Conservation (phyloP, 2,888 invertebrate species). For the Lasioglossum leucozonium region DNA sequence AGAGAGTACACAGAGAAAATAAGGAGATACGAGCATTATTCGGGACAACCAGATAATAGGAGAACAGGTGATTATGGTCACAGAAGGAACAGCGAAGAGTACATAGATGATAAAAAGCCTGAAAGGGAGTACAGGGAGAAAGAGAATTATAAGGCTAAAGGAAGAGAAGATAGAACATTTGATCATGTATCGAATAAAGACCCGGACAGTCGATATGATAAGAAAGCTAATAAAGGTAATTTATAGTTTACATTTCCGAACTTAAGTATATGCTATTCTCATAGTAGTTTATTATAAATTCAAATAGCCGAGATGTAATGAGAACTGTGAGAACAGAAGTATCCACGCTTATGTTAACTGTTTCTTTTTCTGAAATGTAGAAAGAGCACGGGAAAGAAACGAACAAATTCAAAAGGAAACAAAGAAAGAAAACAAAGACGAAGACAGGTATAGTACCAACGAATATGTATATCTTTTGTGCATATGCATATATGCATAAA, state of each 20-base stretch:
- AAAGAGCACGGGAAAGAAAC: slow-evolving; percentile 79
- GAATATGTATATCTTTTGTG: slow-evolving; percentile 29
- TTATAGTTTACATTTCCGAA: slow-evolving; percentile 19
- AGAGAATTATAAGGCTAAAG: slow-evolving; percentile 52
- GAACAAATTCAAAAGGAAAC: slow-evolving; percentile 81
- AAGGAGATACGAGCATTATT: slow-evolving; percentile 66
- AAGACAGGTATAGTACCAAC: slow-evolving; percentile 79
- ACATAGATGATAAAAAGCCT: slow-evolving; percentile 37
- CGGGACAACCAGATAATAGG: slow-evolving; percentile 16
- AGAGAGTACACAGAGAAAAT: slow-evolving; percentile 80
- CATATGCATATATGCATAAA: slow-evolving; percentile 6
- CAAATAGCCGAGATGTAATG: slow-evolving; percentile 3
- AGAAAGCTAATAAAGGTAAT: slow-evolving; percentile 71
- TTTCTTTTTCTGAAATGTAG: slow-evolving; percentile 71
- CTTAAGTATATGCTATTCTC: slow-evolving; percentile 2
- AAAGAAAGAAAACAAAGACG: slow-evolving; percentile 79
- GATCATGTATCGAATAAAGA: slow-evolving; percentile 72
- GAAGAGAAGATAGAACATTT: slow-evolving; percentile 45
- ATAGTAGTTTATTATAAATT: background rate
- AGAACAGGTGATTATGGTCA: slow-evolving; percentile 32
- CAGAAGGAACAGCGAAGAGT: slow-evolving; percentile 24
- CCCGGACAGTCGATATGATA: slow-evolving; percentile 67
- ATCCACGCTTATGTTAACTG: slow-evolving; percentile 12
- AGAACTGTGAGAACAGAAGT: background rate
- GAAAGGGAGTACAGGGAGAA: slow-evolving; percentile 56